Evolutionary conservation across 1,140 invertebrate genomes (phyloP).

Genomic region (Neuroterus valhalla): DNA sequence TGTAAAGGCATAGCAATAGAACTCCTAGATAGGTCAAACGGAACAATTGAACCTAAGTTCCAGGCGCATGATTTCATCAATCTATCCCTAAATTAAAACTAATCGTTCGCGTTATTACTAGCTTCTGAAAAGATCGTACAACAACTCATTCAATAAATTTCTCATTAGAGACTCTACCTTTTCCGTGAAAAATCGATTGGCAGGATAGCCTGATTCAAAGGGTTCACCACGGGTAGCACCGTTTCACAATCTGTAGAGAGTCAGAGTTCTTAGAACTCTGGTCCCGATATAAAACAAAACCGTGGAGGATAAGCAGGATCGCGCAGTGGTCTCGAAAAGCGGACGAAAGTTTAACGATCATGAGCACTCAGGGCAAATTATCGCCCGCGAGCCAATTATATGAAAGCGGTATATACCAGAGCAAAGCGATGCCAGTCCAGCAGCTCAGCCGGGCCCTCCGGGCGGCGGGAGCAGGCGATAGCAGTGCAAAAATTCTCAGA

Average conservation of each 20-base stretch:
- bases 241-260: slow-evolving; percentile 20
- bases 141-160: slow-evolving; percentile 3
- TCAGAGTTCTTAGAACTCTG: slow-evolving; percentile 34
- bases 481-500: slow-evolving; percentile 65
- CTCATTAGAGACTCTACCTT: neutral
- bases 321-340: slow-evolving; percentile 50
- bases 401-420: slow-evolving; percentile 40
- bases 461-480: slow-evolving; percentile 46
- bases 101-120: slow-evolving; percentile 9
- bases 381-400: slow-evolving; percentile 67
- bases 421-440: slow-evolving; percentile 46
- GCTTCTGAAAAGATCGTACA: slow-evolving; percentile 11
- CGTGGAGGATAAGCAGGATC: slow-evolving; percentile 29
- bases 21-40: slow-evolving; percentile 14
- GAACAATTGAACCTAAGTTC: slow-evolving; percentile 26
- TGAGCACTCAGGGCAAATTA: slow-evolving; percentile 65
- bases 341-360: slow-evolving; percentile 67
- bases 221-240: slow-evolving; percentile 17
- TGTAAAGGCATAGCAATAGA: slow-evolving; percentile 21
- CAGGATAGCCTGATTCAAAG: neutral
- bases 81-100: slow-evolving; percentile 23
- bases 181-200: neutral
- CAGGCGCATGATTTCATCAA: slow-evolving; percentile 26
- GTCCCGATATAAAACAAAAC: slow-evolving; percentile 33
- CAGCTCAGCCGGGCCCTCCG: slow-evolving; percentile 40